phyloP scores from a whole-genome alignment of 2,797 vertebrate genomes.

The Adrianichthys oophorus region DNA sequence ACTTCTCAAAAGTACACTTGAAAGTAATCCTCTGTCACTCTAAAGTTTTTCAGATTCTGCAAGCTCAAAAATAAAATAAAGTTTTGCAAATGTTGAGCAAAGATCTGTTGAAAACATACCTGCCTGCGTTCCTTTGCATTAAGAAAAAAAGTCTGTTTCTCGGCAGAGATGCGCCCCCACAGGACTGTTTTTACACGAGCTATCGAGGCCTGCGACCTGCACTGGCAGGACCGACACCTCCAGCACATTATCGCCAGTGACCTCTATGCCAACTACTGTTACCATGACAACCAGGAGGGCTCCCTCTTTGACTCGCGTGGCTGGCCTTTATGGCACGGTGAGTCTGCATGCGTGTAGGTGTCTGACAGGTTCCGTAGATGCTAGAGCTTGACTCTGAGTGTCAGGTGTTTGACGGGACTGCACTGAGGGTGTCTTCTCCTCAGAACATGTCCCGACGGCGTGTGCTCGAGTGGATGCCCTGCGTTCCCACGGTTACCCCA shows the following conservation, averaged over 20 bases:
- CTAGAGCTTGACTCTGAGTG: too few relatives aligned
- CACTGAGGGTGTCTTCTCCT: not conserved
- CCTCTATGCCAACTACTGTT: slow-evolving; percentile 97
- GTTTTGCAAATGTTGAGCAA: too few relatives aligned
- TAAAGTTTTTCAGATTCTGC: too few relatives aligned
- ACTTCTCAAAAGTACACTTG: not conserved
- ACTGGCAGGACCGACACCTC: slow-evolving; percentile 98
- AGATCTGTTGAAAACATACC: too few relatives aligned
- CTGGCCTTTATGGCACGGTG: slow-evolving; percentile 98
- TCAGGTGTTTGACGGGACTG: too few relatives aligned
- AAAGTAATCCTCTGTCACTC: too few relatives aligned
- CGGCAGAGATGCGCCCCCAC: slow-evolving; percentile 89
- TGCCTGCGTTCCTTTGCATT: not conserved
- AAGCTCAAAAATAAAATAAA: too few relatives aligned
- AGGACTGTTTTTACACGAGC: slow-evolving; percentile 98
- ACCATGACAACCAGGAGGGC: slow-evolving; percentile 95
- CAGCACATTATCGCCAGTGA: slow-evolving; percentile 97
- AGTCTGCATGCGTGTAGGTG: slow-evolving; percentile 58
- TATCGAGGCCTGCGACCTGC: slow-evolving; percentile 97
- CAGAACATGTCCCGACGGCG: slow-evolving; percentile 96
- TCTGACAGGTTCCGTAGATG: not conserved
- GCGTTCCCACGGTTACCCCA: slow-evolving; percentile 96
- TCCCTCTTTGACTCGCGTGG: slow-evolving; percentile 93
- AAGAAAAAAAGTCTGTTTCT: slow-evolving; percentile 46
- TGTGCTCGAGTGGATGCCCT: slow-evolving; percentile 95